Evolutionary conservation across 1,140 invertebrate genomes (phyloP).

Genomic region (Coptotermes formosanus): DNA sequence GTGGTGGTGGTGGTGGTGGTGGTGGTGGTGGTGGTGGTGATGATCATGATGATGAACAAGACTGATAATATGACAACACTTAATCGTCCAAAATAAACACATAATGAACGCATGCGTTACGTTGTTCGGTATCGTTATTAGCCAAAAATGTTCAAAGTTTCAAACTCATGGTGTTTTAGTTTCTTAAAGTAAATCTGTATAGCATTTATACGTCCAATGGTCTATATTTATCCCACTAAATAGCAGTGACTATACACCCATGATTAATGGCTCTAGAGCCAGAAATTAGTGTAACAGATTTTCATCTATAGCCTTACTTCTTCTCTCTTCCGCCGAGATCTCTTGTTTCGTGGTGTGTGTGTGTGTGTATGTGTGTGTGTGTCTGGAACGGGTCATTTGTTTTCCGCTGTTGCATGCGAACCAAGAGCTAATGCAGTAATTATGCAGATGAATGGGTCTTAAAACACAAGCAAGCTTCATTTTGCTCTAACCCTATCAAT

Average conservation of each 20-base stretch:
- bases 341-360: neutral
- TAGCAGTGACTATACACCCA: neutral
- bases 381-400: neutral
- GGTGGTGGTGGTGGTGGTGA: no score
- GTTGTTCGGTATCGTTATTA: no score
- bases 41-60: no score
- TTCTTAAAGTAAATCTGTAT: no score
- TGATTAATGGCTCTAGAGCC: neutral
- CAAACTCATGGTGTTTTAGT: no score
- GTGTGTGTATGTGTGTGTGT: neutral
- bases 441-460: slow-evolving; percentile 11
- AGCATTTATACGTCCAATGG: no score
- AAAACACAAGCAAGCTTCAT: slow-evolving; percentile 6
- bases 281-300: neutral
- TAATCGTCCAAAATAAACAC: no score
- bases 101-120: no score
- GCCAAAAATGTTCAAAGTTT: no score
- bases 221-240: neutral
- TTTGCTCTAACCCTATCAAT: neutral
- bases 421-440: slow-evolving; percentile 11
- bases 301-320: neutral
- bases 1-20: no score
- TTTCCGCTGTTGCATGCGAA: neutral
- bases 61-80: no score
- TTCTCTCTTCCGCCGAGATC: neutral